phyloP scores from a whole-genome alignment of 2,797 vertebrate genomes.

The Phyllotis vaccarum region DNA sequence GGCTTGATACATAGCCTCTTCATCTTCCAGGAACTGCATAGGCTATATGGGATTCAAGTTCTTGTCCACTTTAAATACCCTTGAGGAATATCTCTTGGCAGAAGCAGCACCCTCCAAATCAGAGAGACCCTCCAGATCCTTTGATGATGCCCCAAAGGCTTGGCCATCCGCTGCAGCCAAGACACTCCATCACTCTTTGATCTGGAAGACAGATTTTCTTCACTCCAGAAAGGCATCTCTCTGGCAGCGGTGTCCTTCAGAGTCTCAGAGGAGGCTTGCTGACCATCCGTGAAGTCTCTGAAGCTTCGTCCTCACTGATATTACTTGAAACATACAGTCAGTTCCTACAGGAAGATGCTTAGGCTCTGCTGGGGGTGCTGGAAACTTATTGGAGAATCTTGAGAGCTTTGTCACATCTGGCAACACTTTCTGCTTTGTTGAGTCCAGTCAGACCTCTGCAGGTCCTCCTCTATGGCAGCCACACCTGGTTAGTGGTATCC shows the following conservation, averaged over 20 bases:
- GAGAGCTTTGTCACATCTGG: not conserved
- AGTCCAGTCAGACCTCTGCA: not conserved
- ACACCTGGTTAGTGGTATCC: not conserved
- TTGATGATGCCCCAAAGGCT: not conserved
- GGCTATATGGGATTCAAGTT: not conserved
- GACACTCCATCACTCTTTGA: not conserved
- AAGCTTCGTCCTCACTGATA: not conserved
- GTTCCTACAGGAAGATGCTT: not conserved
- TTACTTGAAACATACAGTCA: fast-evolving
- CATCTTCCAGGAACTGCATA: not conserved
- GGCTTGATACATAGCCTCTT: not conserved
- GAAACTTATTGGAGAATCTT: not conserved
- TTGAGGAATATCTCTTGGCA: not conserved
- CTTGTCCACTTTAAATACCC: not conserved
- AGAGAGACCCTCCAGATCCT: not conserved
- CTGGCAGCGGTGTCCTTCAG: not conserved
- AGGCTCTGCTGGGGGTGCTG: no score
- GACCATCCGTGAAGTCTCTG: not conserved
- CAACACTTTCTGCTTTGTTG: not conserved
- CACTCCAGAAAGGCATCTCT: not conserved
- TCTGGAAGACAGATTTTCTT: not conserved
- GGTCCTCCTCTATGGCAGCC: not conserved
- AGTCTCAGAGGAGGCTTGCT: not conserved
- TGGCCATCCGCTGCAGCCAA: not conserved
- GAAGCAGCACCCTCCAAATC: not conserved